These are phyloP conservation scores for Schizotus pectinicornis DNA, from an alignment of 2,888 invertebrate genomes.

Conservation along the genomic window DNA sequence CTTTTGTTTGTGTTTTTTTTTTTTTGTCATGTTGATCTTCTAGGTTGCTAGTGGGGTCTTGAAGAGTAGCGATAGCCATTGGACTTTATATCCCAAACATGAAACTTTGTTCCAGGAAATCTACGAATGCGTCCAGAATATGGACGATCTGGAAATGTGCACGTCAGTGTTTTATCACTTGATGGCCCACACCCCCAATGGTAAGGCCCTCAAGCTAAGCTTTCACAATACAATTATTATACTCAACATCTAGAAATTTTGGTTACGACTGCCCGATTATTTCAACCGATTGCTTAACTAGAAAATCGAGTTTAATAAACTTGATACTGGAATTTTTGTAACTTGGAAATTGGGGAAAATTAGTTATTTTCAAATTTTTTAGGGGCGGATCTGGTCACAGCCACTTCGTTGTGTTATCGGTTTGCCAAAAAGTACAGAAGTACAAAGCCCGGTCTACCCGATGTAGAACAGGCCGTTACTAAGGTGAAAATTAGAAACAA, in stretches of 20 bases:
- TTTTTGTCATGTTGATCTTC: conserved; percentile 2
- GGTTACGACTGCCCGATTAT: no score
- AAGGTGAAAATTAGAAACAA: conserved; percentile 33
- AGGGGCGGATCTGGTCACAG: conserved; percentile 62
- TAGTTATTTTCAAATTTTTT: conserved; percentile 14
- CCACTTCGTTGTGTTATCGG: conserved; percentile 59
- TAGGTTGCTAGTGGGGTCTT: conserved; percentile 38
- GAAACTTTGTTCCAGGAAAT: conserved; percentile 52
- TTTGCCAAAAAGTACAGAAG: conserved; percentile 56
- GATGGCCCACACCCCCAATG: conserved; percentile 48
- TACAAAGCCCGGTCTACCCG: conserved; percentile 29
- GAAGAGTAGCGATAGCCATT: conserved; percentile 32
- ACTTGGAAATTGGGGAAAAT: no score
- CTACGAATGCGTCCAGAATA: conserved; percentile 54
- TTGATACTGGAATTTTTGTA: no score
- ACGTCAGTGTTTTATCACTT: conserved; percentile 53
- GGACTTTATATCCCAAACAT: conserved; percentile 51
- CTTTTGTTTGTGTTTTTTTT: no score
- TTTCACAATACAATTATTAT: no score
- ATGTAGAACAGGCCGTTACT: conserved; percentile 41
- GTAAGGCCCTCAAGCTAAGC: conserved; percentile 36
- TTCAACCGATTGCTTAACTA: no score
- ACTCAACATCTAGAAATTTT: background rate
- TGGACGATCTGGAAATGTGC: conserved; percentile 52
- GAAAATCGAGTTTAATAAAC: no score